Base-by-base conservation (phyloP, 2,113 vertebrate species). In the Lethenteron reissneri region DNA sequence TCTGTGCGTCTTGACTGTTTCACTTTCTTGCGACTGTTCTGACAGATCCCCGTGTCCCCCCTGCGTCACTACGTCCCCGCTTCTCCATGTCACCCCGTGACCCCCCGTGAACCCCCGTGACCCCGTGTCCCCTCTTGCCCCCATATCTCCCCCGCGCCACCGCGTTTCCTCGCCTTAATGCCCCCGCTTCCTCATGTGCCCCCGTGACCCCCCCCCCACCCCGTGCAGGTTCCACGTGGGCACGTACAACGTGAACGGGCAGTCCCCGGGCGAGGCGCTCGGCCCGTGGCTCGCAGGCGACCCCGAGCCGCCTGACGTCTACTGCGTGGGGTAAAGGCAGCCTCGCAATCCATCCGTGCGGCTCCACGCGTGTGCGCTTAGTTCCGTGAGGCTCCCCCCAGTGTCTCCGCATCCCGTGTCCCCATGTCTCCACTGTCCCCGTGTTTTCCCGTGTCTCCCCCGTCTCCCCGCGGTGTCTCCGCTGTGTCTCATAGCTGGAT, bases 201-300 rank as follows among this genome's bases (percentile, higher is more conserved):
- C n/a, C 21, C 15, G 15, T 68, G 62, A 68, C 62, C 15, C 19
- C 15, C 21, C 21, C 21, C 6, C 21, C 62, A 1, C 62, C 64
- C 74, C 58, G 19, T 62, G 69, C 78, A 99, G 94, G 70, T 85
- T 96, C 81, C 96, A 95, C 77, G 83, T 92, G 2, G 94, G 90
- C 68, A 92, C 92, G 0, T 99, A 92, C 76, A 99, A 99, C 3
- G 94, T 99, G 74, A 99, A 99, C 0, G 91, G 94, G 21, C 90
- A 94, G 77, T 77, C 85, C 0, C 90, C 92, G 10, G 85, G 81
- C 11, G 92, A 95, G 72, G 85, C 81, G 76, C 86, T 99, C n/a
- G 72, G 17, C 70, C 84, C 85, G 0, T 99, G 92, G 94, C 82
- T 99, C 71, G 81, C 80, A 13, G 81, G 79, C 21, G 81, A 82